A percentile compares a stretch with the other conserved stretches of the same genome.
Conservation (phyloP, 2,888 invertebrate genomes). For the Drepana falcataria region DNA sequence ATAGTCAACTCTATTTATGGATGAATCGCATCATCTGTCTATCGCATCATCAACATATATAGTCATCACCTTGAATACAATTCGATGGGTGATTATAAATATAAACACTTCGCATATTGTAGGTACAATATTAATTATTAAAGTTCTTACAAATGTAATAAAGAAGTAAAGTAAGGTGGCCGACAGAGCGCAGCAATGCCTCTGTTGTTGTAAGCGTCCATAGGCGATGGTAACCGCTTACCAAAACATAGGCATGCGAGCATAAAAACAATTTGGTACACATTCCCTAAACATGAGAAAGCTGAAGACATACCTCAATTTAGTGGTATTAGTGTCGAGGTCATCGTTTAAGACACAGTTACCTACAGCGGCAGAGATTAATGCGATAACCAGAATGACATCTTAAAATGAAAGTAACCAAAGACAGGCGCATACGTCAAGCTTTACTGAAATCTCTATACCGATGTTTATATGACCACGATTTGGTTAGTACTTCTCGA, state of each 20-base stretch:
- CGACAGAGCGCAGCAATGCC: too few species aligned
- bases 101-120: not conserved
- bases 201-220: too few species aligned
- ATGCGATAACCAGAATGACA: not conserved
- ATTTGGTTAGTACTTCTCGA: too few species aligned
- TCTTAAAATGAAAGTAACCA: constrained; percentile 3
- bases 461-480: too few species aligned
- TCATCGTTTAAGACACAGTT: not conserved
- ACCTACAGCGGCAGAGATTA: not conserved
- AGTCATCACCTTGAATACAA: not conserved
- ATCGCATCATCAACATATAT: not conserved
- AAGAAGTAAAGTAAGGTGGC: too few species aligned
- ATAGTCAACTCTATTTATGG: too few species aligned
- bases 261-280: not conserved
- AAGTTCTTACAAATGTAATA: too few species aligned
- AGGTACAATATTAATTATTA: too few species aligned
- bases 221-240: too few species aligned
- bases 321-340: not conserved
- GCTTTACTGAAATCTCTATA: too few species aligned
- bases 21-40: not conserved
- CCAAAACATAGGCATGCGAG: not conserved
- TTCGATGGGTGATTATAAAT: not conserved
- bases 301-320: not conserved
- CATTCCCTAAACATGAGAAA: not conserved
- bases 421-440: not conserved